phyloP scores from a whole-genome alignment of 2,113 vertebrate genomes.

The Gymnorhina tibicen region DNA sequence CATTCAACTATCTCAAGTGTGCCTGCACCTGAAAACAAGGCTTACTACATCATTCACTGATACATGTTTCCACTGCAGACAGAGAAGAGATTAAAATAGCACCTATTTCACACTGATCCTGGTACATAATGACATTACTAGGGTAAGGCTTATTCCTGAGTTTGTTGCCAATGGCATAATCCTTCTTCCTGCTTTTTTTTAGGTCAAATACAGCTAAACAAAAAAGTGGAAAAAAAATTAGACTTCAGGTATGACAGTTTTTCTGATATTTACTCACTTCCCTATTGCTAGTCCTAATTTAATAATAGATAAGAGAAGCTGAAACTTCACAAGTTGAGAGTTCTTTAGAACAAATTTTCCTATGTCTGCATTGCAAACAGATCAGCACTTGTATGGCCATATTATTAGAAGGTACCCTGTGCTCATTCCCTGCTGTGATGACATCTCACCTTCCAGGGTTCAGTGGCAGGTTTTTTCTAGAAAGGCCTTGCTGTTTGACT shows the following conservation, averaged over 20 bases:
- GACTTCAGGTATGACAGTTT: constrained; percentile 52
- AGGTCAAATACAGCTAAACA: not conserved
- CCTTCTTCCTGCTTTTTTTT: not conserved
- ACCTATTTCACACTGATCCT: not conserved
- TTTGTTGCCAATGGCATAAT: not conserved
- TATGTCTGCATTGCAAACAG: not conserved
- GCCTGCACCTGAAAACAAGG: not conserved
- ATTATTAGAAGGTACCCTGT: not conserved
- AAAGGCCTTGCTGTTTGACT: not conserved
- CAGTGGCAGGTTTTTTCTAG: not conserved
- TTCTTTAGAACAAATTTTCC: not conserved
- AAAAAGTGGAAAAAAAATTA: not conserved
- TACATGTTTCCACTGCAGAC: not conserved
- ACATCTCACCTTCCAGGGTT: not conserved
- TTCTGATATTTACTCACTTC: not conserved
- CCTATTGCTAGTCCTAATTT: not conserved
- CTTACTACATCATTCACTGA: not conserved
- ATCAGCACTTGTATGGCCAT: not conserved
- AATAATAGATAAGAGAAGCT: not conserved
- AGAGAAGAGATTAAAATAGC: not conserved
- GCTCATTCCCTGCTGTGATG: not conserved
- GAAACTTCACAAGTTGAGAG: not conserved
- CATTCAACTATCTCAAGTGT: not conserved
- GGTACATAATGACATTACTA: not conserved
- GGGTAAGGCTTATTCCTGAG: not conserved